Base-by-base conservation (phyloP, 2,888 invertebrate genomes). In the Psylliodes chrysocephalus region DNA sequence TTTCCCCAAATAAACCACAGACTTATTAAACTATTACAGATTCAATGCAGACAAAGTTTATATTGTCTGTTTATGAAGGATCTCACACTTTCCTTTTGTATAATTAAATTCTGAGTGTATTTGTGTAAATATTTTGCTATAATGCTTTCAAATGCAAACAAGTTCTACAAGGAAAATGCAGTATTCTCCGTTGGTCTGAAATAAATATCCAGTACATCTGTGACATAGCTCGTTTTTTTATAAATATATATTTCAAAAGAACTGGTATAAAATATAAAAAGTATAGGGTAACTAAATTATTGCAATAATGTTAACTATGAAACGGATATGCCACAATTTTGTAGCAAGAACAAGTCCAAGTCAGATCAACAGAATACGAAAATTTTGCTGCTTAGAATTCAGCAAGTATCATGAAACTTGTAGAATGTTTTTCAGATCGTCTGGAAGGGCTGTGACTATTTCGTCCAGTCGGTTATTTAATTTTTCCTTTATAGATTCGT, bases 401-500 rank as follows among this genome's bases (percentile, higher is more conserved):
- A 73, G 68, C 70, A 68, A 71, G 66, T 77, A 80, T 82, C 81
- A 82, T 74, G 81, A 81, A 74, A 86, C 85, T 80, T 87, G 88
- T 68, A 95, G 83, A 76, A 95, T 93, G 68, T 89, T 88, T 84
- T 92, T 92, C 81, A 96, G 86, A 84, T 96, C 96, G 66, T 94
- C 94, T 2, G 95, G 94, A 75, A 96, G 85, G 60, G 92, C 89
- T 78, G 89, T 88, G 71, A 94, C 91, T 67, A 96, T 90, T 77
- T 91, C 91, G 67, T 92, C 90, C 75, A 96, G 85, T 73, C 93
- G 88, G 73, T 88, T 86, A 55, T 86, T 85, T 60, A 91, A 79
- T 79, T 89, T 86, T 75, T 90, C 88, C 74, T 87, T 87, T 28
- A 89, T 88, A 61, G 88, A 87, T 73, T 88, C 86, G 76, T 89